phyloP scores from a whole-genome alignment of 2,113 vertebrate species.

The Dinomys branickii region DNA sequence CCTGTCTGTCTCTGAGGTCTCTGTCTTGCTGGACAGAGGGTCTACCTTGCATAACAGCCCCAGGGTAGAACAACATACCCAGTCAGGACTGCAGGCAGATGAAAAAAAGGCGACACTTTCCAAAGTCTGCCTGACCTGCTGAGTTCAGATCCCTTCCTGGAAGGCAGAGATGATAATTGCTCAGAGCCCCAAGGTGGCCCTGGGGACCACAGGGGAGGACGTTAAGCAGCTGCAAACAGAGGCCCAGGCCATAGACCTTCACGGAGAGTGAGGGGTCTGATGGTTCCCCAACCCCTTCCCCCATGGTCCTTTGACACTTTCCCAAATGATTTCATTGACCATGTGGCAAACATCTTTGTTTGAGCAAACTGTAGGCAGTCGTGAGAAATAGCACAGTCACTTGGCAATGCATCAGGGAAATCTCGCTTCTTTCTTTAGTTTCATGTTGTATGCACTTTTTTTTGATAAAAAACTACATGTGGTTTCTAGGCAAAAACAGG shows the following conservation, averaged over 20 bases:
- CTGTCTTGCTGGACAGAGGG: background rate
- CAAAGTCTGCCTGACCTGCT: background rate
- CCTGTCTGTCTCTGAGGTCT: background rate
- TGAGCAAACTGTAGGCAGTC: constrained; percentile 58
- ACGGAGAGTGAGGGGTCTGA: background rate
- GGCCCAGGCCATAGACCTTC: background rate
- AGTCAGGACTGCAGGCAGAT: background rate
- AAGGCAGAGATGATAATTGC: background rate
- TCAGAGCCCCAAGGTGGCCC: background rate
- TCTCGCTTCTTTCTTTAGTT: constrained; percentile 69
- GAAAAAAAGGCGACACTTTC: background rate
- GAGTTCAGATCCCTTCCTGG: background rate
- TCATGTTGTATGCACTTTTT: constrained; percentile 31
- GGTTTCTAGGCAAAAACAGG: constrained; percentile 46
- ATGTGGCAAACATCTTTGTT: constrained; percentile 71
- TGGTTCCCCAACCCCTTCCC: background rate
- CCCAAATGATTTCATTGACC: constrained; percentile 63
- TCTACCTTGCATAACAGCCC: background rate
- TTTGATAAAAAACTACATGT: constrained; percentile 55
- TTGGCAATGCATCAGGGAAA: constrained; percentile 62
- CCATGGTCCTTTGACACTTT: constrained; percentile 43
- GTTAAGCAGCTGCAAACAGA: background rate
- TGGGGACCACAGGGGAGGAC: background rate
- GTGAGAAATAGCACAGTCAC: constrained; percentile 55
- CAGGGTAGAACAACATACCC: background rate